Evolutionary conservation across 2,797 vertebrate species (phyloP), one percentile per base, ranked within the genome.

Genomic region (Myripristis jacobus): DNA sequence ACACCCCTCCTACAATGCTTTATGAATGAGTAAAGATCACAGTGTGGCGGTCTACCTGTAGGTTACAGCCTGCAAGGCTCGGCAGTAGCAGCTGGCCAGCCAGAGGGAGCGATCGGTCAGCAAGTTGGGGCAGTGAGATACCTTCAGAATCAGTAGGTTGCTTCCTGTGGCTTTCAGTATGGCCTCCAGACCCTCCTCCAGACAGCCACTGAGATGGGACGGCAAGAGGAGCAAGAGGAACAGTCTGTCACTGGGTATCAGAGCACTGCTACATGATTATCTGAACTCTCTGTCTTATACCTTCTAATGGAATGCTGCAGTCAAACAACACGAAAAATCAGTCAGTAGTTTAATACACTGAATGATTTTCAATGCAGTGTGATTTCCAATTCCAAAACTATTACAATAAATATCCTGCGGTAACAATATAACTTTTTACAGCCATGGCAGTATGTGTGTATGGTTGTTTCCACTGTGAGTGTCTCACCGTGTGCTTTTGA

Each of bases 71-170:
- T 99, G 98, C 72, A 99, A 94, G 13, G 96, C 96, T 0, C 98
- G 95, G 93, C 98, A 98, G 93, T 98, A 98, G 94, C 98, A 99
- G 95, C 98, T 99, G 81, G 98, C 98, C 92, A 99, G 89, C 98
- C 98, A 99, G 77, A 99, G 96, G 0, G 97, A 98, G 76, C 98
- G 98, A 82, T 99, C 98, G 0, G 98, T 99, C 90, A 99, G 95
- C 88, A 99, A 94, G 89, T 98, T 98, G 82, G 98, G 97, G 90
- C 98, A 99, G 91, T 99, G 97, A 0, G 98, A 99, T 86, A 99
- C 96, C 81, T 97, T 97, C 66, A 99, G 91, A 74, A 99, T 99
- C 78, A 99, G 95, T 75, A 99, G 93, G 89, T 97, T 98, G 63
- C 96, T 95, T 82, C 98, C 98, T 0, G 98, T 97, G 0, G 97